Evolutionary conservation across 2,888 invertebrate genomes (phyloP).

Genomic region (Plagiodera versicolora): DNA sequence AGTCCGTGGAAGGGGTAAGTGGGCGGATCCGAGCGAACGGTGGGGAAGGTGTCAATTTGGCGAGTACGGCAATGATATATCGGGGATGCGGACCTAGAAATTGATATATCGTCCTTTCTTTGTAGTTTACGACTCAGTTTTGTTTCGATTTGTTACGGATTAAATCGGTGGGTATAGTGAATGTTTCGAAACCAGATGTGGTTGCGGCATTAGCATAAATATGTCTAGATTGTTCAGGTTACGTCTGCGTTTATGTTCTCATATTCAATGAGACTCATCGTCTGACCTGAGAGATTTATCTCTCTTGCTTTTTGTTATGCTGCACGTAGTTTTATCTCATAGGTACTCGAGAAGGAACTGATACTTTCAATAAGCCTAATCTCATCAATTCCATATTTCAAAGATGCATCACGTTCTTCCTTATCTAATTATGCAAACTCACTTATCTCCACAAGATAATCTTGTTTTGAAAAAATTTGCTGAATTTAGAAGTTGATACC

Average conservation of each 20-base stretch:
- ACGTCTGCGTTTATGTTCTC: slow-evolving; percentile 27
- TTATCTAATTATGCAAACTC: no score
- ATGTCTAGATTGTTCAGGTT: slow-evolving; percentile 33
- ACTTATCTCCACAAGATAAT: no score
- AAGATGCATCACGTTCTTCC: not conserved
- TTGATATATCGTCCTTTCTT: slow-evolving; percentile 42
- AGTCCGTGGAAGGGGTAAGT: slow-evolving; percentile 13
- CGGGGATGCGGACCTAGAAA: slow-evolving; percentile 37
- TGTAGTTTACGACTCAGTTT: slow-evolving; percentile 41
- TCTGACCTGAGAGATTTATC: slow-evolving; percentile 22
- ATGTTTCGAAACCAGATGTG: slow-evolving; percentile 33
- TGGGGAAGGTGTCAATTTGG: slow-evolving; percentile 42
- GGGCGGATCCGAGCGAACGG: slow-evolving; percentile 8
- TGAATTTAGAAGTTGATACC: no score
- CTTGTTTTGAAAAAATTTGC: no score
- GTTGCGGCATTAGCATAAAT: slow-evolving; percentile 36
- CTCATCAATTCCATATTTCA: not conserved
- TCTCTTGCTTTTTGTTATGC: slow-evolving; percentile 16
- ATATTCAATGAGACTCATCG: slow-evolving; percentile 18
- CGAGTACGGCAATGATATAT: slow-evolving; percentile 43
- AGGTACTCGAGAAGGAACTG: not conserved
- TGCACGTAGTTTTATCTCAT: slow-evolving; percentile 1
- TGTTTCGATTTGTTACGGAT: slow-evolving; percentile 40
- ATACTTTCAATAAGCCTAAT: not conserved
- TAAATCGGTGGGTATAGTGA: slow-evolving; percentile 36